A percentile compares a stretch with the other conserved stretches of the same genome.
Conservation (phyloP, 2,113 vertebrate genomes). For the Progne subis region DNA sequence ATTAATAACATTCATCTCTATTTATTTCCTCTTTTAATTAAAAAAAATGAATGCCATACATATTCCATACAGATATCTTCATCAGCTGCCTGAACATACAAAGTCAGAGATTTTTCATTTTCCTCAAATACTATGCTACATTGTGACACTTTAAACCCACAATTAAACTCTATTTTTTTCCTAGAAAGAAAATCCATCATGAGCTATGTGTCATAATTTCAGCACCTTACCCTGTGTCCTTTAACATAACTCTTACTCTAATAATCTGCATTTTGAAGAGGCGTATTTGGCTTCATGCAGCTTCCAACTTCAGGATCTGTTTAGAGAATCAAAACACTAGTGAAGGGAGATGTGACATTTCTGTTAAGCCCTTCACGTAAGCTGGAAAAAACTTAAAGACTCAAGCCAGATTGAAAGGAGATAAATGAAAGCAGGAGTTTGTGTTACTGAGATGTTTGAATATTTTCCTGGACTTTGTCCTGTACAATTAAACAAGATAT, state of each 20-base stretch:
- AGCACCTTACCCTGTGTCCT: background rate
- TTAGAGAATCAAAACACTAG: background rate
- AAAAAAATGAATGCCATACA: background rate
- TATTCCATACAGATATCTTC: background rate
- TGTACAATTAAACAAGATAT: slow-evolving; percentile 32
- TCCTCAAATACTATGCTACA: background rate
- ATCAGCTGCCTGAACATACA: background rate
- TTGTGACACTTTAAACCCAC: background rate
- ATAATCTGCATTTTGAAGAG: background rate
- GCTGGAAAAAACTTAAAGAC: background rate
- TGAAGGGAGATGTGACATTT: background rate
- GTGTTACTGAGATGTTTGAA: background rate
- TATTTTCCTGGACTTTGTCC: slow-evolving; percentile 20
- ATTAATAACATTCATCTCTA: background rate
- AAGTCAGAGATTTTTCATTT: background rate
- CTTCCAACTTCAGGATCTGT: background rate
- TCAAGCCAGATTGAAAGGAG: background rate
- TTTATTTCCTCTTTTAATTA: background rate
- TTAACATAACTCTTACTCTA: background rate
- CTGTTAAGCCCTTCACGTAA: background rate
- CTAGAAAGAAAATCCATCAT: background rate
- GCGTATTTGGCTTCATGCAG: background rate
- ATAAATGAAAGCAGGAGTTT: background rate
- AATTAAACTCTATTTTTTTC: background rate
- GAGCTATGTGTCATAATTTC: background rate